Evolutionary conservation across 2,113 vertebrate species (phyloP), one percentile per base, ranked within the genome.

Genomic region (Pardalotus punctatus): DNA sequence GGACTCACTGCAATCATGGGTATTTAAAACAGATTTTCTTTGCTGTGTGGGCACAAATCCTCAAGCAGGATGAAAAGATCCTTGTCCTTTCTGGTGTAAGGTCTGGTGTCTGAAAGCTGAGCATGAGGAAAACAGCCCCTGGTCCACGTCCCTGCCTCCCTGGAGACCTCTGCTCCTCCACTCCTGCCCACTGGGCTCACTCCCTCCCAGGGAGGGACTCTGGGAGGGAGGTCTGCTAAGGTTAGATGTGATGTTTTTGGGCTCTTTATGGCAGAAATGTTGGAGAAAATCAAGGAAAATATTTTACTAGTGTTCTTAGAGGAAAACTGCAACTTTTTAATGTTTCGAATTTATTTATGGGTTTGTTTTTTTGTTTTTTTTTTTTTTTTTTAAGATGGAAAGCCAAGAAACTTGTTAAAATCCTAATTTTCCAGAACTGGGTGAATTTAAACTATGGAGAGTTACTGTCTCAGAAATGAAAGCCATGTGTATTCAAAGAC

Each of bases 41-140:
- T 5, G 11, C 51, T 65, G 48, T 40, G 86, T 71, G 51, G 86
- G 86, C 33, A 62, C 5, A 42, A 93, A 84, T 57, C 73, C 25
- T 83, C 42, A 93, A 67, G 64, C 72, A 90, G 82, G 54, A 86
- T 81, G 80, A 88, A 97, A 88, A 84, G 61, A 73, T 74, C 47
- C 28, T 38, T 78, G 64, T 87, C 71, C 60, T 79, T 87, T 25
- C 6, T 81, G 48, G 36, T 21, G 33, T n/a, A 53, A 93, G 24
- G n/a, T 65, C 54, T 77, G 33, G 50, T 54, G 17, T 62, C 24
- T 91, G 73, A 93, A 89, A 92, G 47, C 35, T 66, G 50, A 66
- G 22, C 2, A 0, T 29, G 45, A 72, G 36, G 29, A 66, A 24
- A 66, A n/a, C 8, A 81, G 48, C 13, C 54, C 40, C 48, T 36